Base-by-base conservation (phyloP, 2,888 invertebrate genomes). In the Lacanobia wlatinum region DNA sequence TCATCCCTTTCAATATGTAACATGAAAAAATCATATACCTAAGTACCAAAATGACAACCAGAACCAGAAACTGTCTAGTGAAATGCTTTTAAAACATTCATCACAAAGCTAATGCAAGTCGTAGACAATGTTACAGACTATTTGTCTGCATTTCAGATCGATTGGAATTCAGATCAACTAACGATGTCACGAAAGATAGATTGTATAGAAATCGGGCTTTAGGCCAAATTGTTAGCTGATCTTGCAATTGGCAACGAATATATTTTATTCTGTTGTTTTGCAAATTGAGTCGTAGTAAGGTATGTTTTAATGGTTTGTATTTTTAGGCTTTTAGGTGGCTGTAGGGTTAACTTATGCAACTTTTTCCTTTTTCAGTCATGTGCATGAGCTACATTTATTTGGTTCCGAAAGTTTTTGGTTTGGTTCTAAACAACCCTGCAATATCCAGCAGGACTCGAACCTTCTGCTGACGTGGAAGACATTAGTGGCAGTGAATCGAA, bases 151-250 rank as follows among this genome's bases (percentile, higher is more conserved):
- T 21, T 77, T 77, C 58, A 74, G 34, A 80, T 80, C 38, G 18
- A 62, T 66, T 66, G 76, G 48, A 58, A 80, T 80, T 62, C 40
- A 77, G 75, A 77, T 58, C 76, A 59, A 53, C 75, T 62, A 67
- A n/a, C 76, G 58, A 62, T 61, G 82, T 28, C 65, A 52, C 62
- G 56, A 65, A 59, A 77, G 62, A 56, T 50, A 52, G 46, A 66
- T 82, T 38, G 40, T 56, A 12, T 50, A 34, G 48, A 61, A 56
- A 28, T 65, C 40, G 21, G 66, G 75, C 38, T 61, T 68, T 23
- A 34, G 7, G 72, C 52, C 38, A 82, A 82, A 62, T 72, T 60
- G 64, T 23, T 48, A 56, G 38, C 48, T 65, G 59, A 79, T 78
- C 55, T 71, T 53, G 23, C 64, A 46, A n/a, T 55, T 28, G 40